These are phyloP conservation scores for Bufotes viridis DNA, from an alignment of 2,797 vertebrate genomes.

Conservation along the genomic window DNA sequence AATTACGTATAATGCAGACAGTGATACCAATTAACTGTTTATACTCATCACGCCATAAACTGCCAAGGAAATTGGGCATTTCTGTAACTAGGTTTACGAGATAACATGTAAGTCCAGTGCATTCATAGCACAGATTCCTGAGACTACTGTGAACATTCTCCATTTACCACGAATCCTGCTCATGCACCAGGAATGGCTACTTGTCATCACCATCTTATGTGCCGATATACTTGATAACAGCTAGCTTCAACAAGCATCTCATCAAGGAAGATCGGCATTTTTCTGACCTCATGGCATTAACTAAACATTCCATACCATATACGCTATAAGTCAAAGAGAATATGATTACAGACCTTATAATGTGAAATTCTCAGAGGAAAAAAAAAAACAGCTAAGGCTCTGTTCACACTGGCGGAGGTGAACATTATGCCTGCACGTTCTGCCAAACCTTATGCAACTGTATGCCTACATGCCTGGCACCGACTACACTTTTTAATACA, in stretches of 20 bases:
- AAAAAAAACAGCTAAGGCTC: too few species aligned
- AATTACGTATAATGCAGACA: too few species aligned
- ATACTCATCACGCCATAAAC: background rate
- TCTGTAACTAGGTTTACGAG: background rate
- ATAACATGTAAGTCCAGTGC: background rate
- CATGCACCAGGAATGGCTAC: background rate
- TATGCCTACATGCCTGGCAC: too few species aligned
- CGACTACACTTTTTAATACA: background rate
- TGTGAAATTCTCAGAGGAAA: too few species aligned
- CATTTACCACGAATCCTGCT: background rate
- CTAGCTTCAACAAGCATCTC: background rate
- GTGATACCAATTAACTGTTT: too few species aligned
- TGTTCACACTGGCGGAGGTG: too few species aligned
- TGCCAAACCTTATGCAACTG: too few species aligned
- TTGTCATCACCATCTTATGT: constrained; percentile 24
- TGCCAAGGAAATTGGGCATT: background rate
- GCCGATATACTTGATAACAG: constrained; percentile 17
- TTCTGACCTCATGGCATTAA: constrained; percentile 14
- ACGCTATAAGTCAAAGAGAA: background rate
- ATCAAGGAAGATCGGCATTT: background rate
- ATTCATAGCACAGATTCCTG: constrained; percentile 13
- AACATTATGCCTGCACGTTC: too few species aligned
- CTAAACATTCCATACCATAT: background rate
- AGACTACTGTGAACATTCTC: background rate
- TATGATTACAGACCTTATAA: background rate